Evolutionary conservation across 2,113 vertebrate genomes (phyloP).

Genomic region (Gobius niger): DNA sequence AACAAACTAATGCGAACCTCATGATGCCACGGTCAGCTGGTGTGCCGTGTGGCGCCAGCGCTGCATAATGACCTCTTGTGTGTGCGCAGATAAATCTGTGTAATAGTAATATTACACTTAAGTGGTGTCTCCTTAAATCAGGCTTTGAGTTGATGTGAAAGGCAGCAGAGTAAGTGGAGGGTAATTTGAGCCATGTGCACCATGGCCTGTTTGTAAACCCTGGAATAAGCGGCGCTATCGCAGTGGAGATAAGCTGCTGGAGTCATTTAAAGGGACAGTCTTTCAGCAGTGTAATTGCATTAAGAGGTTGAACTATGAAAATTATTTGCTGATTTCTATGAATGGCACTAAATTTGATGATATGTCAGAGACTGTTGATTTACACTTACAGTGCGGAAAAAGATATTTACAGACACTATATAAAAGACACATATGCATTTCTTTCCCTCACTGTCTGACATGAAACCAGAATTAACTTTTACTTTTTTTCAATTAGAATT

Average conservation of each 20-base stretch:
- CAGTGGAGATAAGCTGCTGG: conserved; percentile 14
- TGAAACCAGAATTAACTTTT: too few species aligned
- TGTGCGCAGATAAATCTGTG: conserved; percentile 50
- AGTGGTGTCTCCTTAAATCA: conserved; percentile 45
- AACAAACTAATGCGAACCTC: conserved; percentile 55
- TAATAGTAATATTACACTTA: conserved; percentile 43
- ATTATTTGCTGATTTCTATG: neutral
- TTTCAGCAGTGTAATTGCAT: conserved; percentile 45
- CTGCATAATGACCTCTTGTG: conserved; percentile 49
- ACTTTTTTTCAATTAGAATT: too few species aligned
- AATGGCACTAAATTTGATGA: neutral
- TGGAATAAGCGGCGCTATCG: conserved; percentile 28
- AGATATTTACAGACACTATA: too few species aligned
- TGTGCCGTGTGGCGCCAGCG: conserved; percentile 48
- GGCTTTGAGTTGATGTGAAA: conserved; percentile 40
- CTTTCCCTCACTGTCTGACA: too few species aligned
- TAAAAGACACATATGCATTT: too few species aligned
- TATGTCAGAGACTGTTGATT: neutral
- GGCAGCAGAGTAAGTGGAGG: conserved; percentile 15
- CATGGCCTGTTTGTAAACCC: conserved; percentile 13
- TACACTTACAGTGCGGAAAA: too few species aligned
- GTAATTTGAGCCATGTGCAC: conserved; percentile 36
- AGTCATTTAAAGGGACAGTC: conserved; percentile 23
- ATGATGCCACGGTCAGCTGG: conserved; percentile 59
- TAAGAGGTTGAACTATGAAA: conserved; percentile 3